phyloP scores from a whole-genome alignment of 2,888 invertebrate species.

The Cheilosia urbana region DNA sequence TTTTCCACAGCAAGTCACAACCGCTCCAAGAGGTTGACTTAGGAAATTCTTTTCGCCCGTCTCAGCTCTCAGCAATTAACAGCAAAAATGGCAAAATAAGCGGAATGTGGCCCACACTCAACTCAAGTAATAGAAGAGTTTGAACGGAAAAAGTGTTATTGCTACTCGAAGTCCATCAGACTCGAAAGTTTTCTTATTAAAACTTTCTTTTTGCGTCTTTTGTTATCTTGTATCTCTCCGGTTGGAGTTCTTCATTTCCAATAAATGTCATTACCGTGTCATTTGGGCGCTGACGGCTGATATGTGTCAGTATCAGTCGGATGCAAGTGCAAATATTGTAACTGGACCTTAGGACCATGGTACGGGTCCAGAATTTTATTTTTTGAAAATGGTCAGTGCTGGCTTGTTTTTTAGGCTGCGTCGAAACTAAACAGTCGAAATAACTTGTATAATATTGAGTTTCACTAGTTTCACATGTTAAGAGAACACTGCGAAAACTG shows the following conservation, averaged over 20 bases:
- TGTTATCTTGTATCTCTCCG: constrained; percentile 43
- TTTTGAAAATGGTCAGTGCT: too few relatives aligned
- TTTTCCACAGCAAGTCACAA: background rate
- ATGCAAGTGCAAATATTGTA: constrained; percentile 10
- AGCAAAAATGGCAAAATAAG: constrained; percentile 35
- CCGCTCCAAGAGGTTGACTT: constrained; percentile 18
- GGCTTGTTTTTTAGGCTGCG: too few relatives aligned
- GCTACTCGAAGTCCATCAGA: constrained; percentile 68
- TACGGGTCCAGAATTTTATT: too few relatives aligned
- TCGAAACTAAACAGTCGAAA: too few relatives aligned
- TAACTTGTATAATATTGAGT: too few relatives aligned
- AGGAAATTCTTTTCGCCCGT: constrained; percentile 31
- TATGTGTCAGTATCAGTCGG: constrained; percentile 25
- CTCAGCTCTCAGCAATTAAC: constrained; percentile 38
- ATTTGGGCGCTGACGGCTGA: constrained; percentile 39
- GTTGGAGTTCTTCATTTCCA: constrained; percentile 55
- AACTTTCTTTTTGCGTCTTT: constrained; percentile 58
- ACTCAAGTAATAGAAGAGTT: constrained; percentile 34
- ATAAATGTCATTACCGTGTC: constrained; percentile 67
- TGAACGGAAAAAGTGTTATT: constrained; percentile 43
- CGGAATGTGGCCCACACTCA: constrained; percentile 27
- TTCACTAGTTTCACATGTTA: too few relatives aligned
- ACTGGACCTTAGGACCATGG: background rate
- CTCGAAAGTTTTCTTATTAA: constrained; percentile 71
- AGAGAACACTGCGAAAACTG: too few relatives aligned